Base-by-base conservation (phyloP, 2,888 invertebrate genomes). In the Strigamia crassipes region DNA sequence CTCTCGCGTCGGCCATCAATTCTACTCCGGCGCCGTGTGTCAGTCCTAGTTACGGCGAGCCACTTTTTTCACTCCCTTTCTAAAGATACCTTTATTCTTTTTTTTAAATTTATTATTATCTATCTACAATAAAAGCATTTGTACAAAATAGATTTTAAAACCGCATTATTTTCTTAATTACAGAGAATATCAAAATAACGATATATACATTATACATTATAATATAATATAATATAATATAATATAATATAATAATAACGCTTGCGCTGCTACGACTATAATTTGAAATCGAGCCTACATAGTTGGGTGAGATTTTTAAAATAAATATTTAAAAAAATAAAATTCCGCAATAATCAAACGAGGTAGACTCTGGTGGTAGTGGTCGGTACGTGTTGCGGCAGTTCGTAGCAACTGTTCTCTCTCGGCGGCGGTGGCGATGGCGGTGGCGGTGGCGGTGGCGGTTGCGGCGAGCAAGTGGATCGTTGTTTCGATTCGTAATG, bases 401-500 rank as follows among this genome's bases (percentile, higher is more conserved):
- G 27, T 46, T 15, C 12, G 46, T 46, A 46, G n/a, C 13, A 46
- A 46, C n/a, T 46, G 46, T 46, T 46, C 46, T 51, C 51, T 51
- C 51, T 51, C 51, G 10, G 15, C 18, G 4, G 27, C 27, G 3
- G 27, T 3, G 27, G 27, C 27, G 27, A 3, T 3, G 27, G 27
- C 27, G 27, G 27, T 3, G 27, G 27, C 27, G 27, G 27, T 3
- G 27, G 27, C 3, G 27, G 27, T 3, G 27, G 12, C 46, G 46
- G n/a, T 4, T 1, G n/a, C n/a, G 15, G 51, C 1, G 18, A 51
- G 51, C 15, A 51, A 10, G 15, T 51, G 0, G 51, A 3, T 51
- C 51, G 81, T 15, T 78, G 73, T 73, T 83, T 83, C 23, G 83
- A 80, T 73, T 81, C 80, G 41, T 83, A 81, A 56, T 83, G 82